Base-by-base conservation (phyloP, 2,113 vertebrate genomes). In the Columbina picui region DNA sequence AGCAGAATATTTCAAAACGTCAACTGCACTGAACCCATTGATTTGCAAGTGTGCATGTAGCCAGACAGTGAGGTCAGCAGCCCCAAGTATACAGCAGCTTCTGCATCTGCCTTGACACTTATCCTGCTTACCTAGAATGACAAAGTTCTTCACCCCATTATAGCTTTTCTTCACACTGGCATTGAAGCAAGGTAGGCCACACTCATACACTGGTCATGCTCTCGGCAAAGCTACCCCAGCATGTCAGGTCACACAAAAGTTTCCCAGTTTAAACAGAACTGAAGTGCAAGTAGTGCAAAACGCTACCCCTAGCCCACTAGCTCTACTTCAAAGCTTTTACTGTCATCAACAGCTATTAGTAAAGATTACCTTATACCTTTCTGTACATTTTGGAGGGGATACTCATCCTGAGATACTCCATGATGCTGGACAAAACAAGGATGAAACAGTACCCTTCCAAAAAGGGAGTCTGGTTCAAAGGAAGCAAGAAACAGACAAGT, bases 51-150 rank as follows among this genome's bases (percentile, higher is more conserved):
- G 13, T 27, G 21, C 9, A 2, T 4, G 11, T 27, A 49, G 32
- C 20, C 70, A 75, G 50, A 38, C 32, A 76, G 65, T 10, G 34
- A 68, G 64, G 64, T 79, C 87, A 94, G 88, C 84, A 86, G 57
- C 38, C 39, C 64, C 56, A 49, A 91, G 57, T 2, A 17, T 22
- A 29, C 70, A 32, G 12, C 3, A 84, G 70, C 39, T 59, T 56
- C 81, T 32, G 2, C 27, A 61, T 47, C 68, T 50, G 78, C 69
- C 34, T 16, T 68, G n/a, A 87, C n/a, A 30, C 4, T 81, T 55
- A 55, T 6, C n/a, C 77, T 87, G 71, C 50, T 86, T 56, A 56
- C 52, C 57, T 74, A 74, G 6, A 77, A 17, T 2, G 21, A 49
- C 18, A 43, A 30, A 29, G 41, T 0, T 81, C 45, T 27, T 77